Base-by-base conservation (phyloP, 2,888 invertebrate species). In the Agonopterix heracliana region DNA sequence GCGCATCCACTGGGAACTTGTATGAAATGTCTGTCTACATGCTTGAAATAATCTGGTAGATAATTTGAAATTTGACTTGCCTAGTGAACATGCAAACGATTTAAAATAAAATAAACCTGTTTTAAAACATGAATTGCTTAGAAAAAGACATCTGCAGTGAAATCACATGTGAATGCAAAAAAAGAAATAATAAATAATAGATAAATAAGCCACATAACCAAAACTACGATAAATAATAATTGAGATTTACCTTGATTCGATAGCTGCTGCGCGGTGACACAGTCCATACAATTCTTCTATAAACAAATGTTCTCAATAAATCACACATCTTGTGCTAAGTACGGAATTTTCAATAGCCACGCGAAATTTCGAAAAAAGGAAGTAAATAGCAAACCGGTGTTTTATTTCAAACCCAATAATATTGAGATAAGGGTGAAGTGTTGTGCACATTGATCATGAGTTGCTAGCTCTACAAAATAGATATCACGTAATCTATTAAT, bases 161-260 rank as follows among this genome's bases (percentile, higher is more conserved):
- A 87, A 87, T 88, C 88, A 88, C 88, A 88, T 88, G 88, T 88
- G 87, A 88, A 87, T 87, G 87, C 85, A 84, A 84, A 79, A 40
- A 75, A 74, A 68, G 61, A 51, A 68, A 78, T 73, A 78, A 81
- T 75, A 81, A 81, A 85, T 80, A 83, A 81, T 82, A 83, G 65
- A 86, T 86, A 86, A 81, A 84, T 82, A 87, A 86, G 86, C 86
- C 80, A 86, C 78, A 85, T 82, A 79, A 86, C 86, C 81, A 81
- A 75, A 69, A 73, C 81, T 82, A 83, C 76, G 66, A 74, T 65
- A 64, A 59, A 63, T 72, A 73, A 71, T 63, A 63, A 74, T 65
- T 50, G 53, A 64, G 59, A 72, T 82, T 86, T 85, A 84, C 84
- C 84, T 86, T 74, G 50, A 51, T 57, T 46, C 51, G 54, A 57